These are phyloP conservation scores for Gambusia affinis DNA, from an alignment of 2,113 vertebrate species.

Conservation along the genomic window DNA sequence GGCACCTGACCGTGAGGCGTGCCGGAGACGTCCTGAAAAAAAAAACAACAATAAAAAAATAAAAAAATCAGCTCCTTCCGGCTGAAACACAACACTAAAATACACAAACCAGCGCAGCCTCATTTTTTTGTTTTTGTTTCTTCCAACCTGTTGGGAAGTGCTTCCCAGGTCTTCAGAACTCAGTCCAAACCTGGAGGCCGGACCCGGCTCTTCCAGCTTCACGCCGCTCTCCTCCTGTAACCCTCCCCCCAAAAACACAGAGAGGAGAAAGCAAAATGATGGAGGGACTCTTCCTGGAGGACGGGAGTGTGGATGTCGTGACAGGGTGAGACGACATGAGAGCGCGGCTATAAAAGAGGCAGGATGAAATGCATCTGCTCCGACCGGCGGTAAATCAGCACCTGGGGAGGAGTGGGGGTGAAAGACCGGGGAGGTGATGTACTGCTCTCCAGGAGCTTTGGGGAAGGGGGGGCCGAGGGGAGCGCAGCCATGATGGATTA, in stretches of 20 bases:
- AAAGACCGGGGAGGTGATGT: not conserved
- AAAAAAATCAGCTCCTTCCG: not conserved
- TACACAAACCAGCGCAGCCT: not conserved
- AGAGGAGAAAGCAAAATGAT: slow-evolving; percentile 2
- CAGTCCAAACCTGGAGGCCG: slow-evolving; percentile 65
- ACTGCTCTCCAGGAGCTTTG: slow-evolving; percentile 24
- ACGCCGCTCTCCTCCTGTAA: slow-evolving; percentile 83
- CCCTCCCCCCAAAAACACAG: slow-evolving; percentile 46
- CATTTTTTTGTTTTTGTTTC: not conserved
- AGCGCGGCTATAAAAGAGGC: slow-evolving; percentile 21
- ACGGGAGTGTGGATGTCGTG: slow-evolving; percentile 1
- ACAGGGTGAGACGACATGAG: slow-evolving; percentile 17
- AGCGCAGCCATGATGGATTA: slow-evolving; percentile 52
- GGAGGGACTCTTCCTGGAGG: not conserved
- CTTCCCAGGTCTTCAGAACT: slow-evolving; percentile 82
- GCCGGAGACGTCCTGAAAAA: slow-evolving; percentile 78
- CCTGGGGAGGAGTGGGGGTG: not conserved
- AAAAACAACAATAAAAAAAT: not conserved
- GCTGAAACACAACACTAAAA: not conserved
- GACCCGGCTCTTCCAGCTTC: slow-evolving; percentile 78
- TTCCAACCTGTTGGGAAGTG: slow-evolving; percentile 84
- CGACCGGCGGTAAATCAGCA: slow-evolving; percentile 40
- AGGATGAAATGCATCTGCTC: slow-evolving; percentile 35
- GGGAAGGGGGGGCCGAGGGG: too few species aligned
- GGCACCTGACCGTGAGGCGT: slow-evolving; percentile 82